These are phyloP conservation scores for Equus quagga DNA, from an alignment of 2,113 vertebrate species.

Conservation along the genomic window DNA sequence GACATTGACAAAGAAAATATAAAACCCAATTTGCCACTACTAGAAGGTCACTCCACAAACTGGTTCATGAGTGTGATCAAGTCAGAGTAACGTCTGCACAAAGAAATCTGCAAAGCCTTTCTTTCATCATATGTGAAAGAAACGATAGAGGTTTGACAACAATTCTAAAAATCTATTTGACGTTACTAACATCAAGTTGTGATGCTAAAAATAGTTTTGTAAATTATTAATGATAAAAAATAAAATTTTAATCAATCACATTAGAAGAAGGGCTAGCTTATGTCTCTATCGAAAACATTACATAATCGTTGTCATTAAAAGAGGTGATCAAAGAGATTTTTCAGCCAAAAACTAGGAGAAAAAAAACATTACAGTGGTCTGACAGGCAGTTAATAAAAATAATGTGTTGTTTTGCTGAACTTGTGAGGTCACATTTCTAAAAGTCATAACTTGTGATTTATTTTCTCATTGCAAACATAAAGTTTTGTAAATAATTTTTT, in stretches of 20 bases:
- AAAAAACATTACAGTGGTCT: not conserved
- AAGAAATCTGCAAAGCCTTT: not conserved
- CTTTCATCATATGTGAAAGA: conserved; percentile 12
- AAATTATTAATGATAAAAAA: not conserved
- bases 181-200: not conserved
- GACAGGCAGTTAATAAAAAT: not conserved
- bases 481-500: not conserved
- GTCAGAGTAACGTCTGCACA: not conserved
- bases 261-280: not conserved
- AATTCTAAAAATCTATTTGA: conserved; percentile 29
- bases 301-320: conserved; percentile 1
- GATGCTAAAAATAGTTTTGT: not conserved
- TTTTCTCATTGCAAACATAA: not conserved
- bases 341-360: not conserved
- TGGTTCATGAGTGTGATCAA: not conserved
- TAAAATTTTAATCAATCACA: conserved; percentile 12
- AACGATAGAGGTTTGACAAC: not conserved
- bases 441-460: conserved; percentile 27
- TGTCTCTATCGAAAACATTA: conserved; percentile 30
- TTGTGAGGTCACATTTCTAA: conserved; percentile 5
- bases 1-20: not conserved
- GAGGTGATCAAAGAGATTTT: not conserved
- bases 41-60: not conserved
- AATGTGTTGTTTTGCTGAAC: not conserved
- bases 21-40: not conserved